Percentiles rank a stretch among this genome's conserved stretches.
Conservation (phyloP, 2,113 vertebrate genomes). For the Protobothrops flavoviridis region DNA sequence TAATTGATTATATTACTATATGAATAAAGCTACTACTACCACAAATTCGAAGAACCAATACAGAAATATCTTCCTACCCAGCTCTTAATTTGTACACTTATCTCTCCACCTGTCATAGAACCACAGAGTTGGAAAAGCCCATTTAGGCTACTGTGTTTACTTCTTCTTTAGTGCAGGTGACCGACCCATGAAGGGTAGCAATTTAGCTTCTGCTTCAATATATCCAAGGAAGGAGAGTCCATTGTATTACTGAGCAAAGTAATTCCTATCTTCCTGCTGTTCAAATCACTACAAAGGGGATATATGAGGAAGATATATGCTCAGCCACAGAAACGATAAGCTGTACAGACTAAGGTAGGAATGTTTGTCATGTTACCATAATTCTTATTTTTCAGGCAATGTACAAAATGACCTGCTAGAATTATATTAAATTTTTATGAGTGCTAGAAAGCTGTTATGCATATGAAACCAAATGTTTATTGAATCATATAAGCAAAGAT, state of each 20-base stretch:
- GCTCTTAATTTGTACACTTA: background rate
- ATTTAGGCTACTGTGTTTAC: background rate
- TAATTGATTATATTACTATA: background rate
- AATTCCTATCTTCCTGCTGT: background rate
- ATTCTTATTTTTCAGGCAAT: background rate
- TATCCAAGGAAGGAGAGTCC: background rate
- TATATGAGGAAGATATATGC: background rate
- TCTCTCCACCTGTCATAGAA: background rate
- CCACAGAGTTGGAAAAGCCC: background rate
- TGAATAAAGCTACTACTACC: background rate
- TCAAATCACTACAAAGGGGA: background rate
- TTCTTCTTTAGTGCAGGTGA: no score
- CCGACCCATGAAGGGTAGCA: background rate
- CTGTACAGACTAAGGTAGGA: background rate
- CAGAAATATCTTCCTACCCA: background rate
- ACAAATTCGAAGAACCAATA: background rate
- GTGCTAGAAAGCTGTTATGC: background rate
- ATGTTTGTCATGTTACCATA: background rate
- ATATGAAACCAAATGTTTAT: background rate
- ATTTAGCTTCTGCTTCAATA: background rate
- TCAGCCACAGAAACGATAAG: background rate
- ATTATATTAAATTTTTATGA: background rate
- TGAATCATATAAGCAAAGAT: background rate
- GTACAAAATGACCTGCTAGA: background rate
- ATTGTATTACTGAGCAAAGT: background rate